Conservation (phyloP, 2,113 vertebrate species). For the Aspiorhynchus laticeps region DNA sequence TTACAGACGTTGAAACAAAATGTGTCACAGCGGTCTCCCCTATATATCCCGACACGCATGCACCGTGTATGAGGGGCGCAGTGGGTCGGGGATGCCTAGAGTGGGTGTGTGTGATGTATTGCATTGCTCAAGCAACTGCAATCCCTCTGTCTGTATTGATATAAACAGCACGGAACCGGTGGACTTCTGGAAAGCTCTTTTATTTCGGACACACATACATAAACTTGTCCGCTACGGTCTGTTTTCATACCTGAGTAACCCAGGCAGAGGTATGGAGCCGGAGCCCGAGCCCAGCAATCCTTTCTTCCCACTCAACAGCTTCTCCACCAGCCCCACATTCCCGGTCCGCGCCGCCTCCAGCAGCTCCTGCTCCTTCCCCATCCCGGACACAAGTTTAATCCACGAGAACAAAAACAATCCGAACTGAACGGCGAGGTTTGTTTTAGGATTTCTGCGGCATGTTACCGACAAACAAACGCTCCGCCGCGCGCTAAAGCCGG, state of each 20-base stretch:
- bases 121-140: constrained; percentile 48
- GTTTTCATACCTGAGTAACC: constrained; percentile 88
- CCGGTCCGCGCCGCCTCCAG: constrained; percentile 96
- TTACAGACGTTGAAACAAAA: not conserved
- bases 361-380: constrained; percentile 98
- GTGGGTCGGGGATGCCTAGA: constrained; percentile 46
- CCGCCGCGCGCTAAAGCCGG: constrained; percentile 39
- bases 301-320: constrained; percentile 93
- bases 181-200: not conserved
- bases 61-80: constrained; percentile 19
- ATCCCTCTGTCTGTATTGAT: not conserved
- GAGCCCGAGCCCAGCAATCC: constrained; percentile 93
- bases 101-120: constrained; percentile 47
- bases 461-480: constrained; percentile 24
- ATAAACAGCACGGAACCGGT: not conserved
- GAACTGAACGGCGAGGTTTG: constrained; percentile 40
- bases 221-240: not conserved
- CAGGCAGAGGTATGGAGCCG: constrained; percentile 91
- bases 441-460: constrained; percentile 53
- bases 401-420: constrained; percentile 39
- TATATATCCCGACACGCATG: constrained; percentile 14
- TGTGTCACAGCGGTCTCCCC: not conserved
- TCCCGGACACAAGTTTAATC: constrained; percentile 76
- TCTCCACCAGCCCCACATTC: constrained; percentile 95
- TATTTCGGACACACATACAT: not conserved